Evolutionary conservation across 2,888 invertebrate species (phyloP), one percentile per base, ranked within the genome.

Genomic region (Trichacis sp.): DNA sequence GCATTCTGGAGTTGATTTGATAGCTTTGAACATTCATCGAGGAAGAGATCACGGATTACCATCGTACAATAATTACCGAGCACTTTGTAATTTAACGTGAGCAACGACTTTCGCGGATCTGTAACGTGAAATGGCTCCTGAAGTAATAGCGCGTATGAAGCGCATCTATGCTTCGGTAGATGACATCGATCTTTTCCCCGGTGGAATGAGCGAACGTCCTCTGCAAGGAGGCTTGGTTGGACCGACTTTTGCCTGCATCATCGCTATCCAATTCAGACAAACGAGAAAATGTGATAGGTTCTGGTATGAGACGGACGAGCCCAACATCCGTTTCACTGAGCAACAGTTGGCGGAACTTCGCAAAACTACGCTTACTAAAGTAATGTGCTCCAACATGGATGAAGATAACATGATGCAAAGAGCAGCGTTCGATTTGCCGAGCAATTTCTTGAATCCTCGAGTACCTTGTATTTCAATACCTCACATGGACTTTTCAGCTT

Each of bases 111-210:
- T 97, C 85, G 93, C 94, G 53, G 97, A 98, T 81, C 86, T 98
- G 17, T 88, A 91, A 0, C 89, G 94, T 49, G 96, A 96, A 85
- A 92, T 97, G 75, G 93, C 95, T 18, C 91, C 90, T 63, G 94
- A 94, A 85, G 92, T 93, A 12, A 93, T 93, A 72, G 89, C 90
- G 0, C 87, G 89, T 82, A 88, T 94, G 77, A 93, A 93, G 84
- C 88, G 92, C 61, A 91, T 94, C 65, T 95, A 95, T 82, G 89
- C 92, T 0, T 92, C 93, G 1, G 97, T 97, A 0, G 97, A 98
- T 77, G 98, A 98, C 82, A 95, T 98, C 57, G 96, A 98, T 84
- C 87, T 98, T 1, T 98, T 98, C 89, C 95, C 97, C 0, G 98
- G 97, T 17, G 94, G 96, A 1, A 92, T 98, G 91, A 93, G 95